A percentile compares a stretch with the other conserved stretches of the same genome.
Evolutionary conservation across 2,797 vertebrate species (phyloP).

Genomic region (Sebastes matsubarae): DNA sequence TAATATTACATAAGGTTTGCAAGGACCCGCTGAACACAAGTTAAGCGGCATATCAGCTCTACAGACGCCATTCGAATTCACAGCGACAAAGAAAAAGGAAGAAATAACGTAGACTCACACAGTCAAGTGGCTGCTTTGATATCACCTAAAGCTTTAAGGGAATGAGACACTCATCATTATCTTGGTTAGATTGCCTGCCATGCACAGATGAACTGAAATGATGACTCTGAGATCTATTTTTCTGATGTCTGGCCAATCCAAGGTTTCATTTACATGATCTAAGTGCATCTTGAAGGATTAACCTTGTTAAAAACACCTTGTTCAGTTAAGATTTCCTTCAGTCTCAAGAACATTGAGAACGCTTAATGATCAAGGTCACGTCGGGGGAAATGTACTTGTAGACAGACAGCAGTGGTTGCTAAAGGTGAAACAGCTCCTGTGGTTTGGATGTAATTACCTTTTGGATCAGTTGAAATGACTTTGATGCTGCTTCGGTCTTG

Average conservation of each 20-base stretch:
- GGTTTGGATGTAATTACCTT: constrained; percentile 1
- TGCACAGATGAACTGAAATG: constrained; percentile 3
- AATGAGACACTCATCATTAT: constrained; percentile 21
- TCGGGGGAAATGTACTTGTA: neutral
- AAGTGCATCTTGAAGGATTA: constrained; percentile 7
- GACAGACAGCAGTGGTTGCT: neutral
- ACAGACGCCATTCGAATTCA: neutral
- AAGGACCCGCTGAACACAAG: constrained; percentile 1
- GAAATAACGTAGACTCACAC: neutral
- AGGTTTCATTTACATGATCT: constrained; percentile 9
- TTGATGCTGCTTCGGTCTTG: neutral
- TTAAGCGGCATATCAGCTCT: neutral
- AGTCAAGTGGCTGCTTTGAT: neutral
- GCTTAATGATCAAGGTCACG: neutral
- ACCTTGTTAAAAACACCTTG: neutral
- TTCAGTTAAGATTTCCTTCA: constrained; percentile 13
- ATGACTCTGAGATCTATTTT: constrained; percentile 11
- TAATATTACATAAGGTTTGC: constrained; percentile 28
- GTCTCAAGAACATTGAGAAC: neutral
- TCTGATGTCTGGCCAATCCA: neutral
- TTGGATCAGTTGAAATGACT: neutral
- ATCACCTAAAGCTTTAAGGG: neutral
- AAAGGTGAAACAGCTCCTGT: constrained; percentile 1
- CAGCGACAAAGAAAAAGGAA: neutral
- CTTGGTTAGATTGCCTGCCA: neutral